Evolutionary conservation across 2,113 vertebrate species (phyloP), one percentile per base, ranked within the genome.

Genomic region (Ondatra zibethicus): DNA sequence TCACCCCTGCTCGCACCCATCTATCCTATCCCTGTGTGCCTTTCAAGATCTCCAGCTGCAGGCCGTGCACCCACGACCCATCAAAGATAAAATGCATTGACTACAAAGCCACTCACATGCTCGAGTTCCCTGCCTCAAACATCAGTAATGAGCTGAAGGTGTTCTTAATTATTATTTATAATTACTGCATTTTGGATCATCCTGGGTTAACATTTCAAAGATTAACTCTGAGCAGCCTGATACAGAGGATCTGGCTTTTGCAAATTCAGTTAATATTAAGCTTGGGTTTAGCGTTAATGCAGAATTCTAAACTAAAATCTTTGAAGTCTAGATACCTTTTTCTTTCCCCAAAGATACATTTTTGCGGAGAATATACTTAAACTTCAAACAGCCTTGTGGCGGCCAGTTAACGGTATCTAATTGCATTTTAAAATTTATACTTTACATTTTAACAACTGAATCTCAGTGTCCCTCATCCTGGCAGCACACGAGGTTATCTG

Each of bases 311-410:
- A 81, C 63, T 70, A 76, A 94, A 11, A 50, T 68, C 70, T 96
- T 92, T 95, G 85, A 96, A 93, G 82, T 92, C 55, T 75, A 96
- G 58, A 65, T 80, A 88, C 92, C 72, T 81, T 82, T 94, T 94
- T 95, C 47, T 91, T 65, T 68, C 77, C 89, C 39, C 21, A 76
- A 91, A 97, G 87, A 61, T 86, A 6, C 65, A 68, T 92, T 61
- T 95, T 61, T 80, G 66, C 45, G n/a, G 68, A 14, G 96, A 76
- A 95, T 93, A 82, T n/a, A 94, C 88, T 89, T 96, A 92, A 96
- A 96, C 39, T 82, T 95, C 77, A 91, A 72, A 72, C 50, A 94
- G 39, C 93, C 42, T 89, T 92, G 52, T 50, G n/a, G n/a, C 52
- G 11, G 82, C 19, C 82, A 89, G 84, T 93, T 78, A 8, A 19